These are phyloP conservation scores for Catharus bicknelli DNA, from an alignment of 2,113 vertebrate species.

Conservation along the genomic window DNA sequence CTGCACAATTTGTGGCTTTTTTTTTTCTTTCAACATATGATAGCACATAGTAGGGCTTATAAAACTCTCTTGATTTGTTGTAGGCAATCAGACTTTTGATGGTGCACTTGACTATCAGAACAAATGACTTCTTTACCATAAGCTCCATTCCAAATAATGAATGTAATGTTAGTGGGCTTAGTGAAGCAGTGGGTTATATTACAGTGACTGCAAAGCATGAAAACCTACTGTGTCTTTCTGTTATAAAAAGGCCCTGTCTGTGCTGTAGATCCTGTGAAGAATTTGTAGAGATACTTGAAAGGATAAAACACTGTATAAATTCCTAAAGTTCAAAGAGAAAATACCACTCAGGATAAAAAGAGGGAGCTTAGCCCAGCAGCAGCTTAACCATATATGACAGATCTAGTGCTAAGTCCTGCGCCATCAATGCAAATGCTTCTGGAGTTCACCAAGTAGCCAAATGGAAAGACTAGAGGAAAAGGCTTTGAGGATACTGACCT, in stretches of 20 bases:
- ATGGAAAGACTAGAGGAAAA: conserved; percentile 21
- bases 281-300: conserved; percentile 56
- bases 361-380: conserved; percentile 43
- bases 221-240: conserved; percentile 44
- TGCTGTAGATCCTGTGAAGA: conserved; percentile 58
- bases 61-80: conserved; percentile 35
- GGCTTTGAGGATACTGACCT: neutral
- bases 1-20: neutral
- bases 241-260: conserved; percentile 17
- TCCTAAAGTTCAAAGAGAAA: conserved; percentile 67
- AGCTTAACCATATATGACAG: conserved; percentile 58
- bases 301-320: conserved; percentile 61
- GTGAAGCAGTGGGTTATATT: conserved; percentile 33
- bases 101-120: conserved; percentile 26
- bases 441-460: conserved; percentile 37
- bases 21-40: neutral
- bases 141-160: conserved; percentile 51
- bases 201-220: conserved; percentile 24
- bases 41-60: neutral
- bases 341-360: conserved; percentile 59
- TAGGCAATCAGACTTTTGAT: conserved; percentile 34
- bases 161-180: conserved; percentile 50
- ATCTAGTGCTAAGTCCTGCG: conserved; percentile 42
- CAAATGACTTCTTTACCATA: conserved; percentile 33
- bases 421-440: conserved; percentile 53